Conservation (phyloP, 2,888 invertebrate species). For the Cordilura impudica region DNA sequence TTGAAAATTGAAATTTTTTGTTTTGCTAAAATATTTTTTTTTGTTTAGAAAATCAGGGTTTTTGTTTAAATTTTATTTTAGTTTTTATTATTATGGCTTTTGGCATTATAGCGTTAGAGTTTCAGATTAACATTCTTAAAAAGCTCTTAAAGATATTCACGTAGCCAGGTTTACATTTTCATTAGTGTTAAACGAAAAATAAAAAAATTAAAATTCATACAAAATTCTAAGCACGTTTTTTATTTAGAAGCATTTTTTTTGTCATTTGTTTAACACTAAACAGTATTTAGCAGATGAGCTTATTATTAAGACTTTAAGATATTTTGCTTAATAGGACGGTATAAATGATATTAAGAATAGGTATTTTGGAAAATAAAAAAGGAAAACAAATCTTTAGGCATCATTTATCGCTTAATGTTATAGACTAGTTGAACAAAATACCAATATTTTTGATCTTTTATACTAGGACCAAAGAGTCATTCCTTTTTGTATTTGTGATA, state of each 20-base stretch:
- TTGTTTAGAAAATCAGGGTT: background rate
- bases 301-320: constrained; percentile 17
- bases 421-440: too few species aligned
- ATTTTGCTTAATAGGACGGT: too few species aligned
- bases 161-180: constrained; percentile 35
- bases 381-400: too few species aligned
- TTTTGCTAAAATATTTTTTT: too few species aligned
- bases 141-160: constrained; percentile 58
- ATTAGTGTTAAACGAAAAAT: background rate
- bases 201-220: constrained; percentile 22
- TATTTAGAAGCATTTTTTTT: constrained; percentile 29
- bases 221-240: constrained; percentile 56
- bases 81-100: constrained; percentile 37
- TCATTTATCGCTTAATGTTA: too few species aligned
- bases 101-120: constrained; percentile 43
- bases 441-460: too few species aligned
- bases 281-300: constrained; percentile 17
- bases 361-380: too few species aligned
- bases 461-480: too few species aligned
- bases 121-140: constrained; percentile 54
- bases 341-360: too few species aligned
- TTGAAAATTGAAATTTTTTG: too few species aligned
- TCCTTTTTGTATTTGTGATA: too few species aligned
- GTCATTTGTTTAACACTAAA: constrained; percentile 15
- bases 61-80: constrained; percentile 15